phyloP scores from a whole-genome alignment of 2,113 vertebrate genomes.

The Nibea albiflora region DNA sequence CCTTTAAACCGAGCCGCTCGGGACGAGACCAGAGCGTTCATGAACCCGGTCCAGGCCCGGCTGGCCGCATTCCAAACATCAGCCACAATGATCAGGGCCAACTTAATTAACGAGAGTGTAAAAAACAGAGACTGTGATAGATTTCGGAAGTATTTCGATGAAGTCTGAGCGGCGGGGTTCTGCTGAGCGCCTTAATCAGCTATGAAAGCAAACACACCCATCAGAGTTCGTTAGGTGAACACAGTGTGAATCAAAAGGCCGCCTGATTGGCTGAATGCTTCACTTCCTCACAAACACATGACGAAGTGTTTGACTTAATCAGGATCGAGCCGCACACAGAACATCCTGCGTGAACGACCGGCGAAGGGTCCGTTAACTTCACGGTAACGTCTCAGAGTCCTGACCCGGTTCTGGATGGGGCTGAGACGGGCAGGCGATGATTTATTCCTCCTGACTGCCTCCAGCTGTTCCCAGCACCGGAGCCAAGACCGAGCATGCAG shows the following conservation, averaged over 20 bases:
- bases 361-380: constrained; percentile 16
- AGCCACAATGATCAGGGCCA: constrained; percentile 77
- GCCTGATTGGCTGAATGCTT: constrained; percentile 77
- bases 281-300: constrained; percentile 68
- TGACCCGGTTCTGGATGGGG: constrained; percentile 53
- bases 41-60: constrained; percentile 52
- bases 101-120: constrained; percentile 75
- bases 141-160: constrained; percentile 80
- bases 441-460: constrained; percentile 84
- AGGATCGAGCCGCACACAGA: not conserved
- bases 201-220: constrained; percentile 84
- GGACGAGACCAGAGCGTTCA: constrained; percentile 62
- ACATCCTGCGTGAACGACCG: not conserved
- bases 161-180: constrained; percentile 76
- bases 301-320: constrained; percentile 42
- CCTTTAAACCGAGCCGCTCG: constrained; percentile 44
- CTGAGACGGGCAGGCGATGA: constrained; percentile 69
- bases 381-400: constrained; percentile 32
- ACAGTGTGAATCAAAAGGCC: constrained; percentile 76
- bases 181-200: constrained; percentile 81
- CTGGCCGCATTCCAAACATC: constrained; percentile 60
- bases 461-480: constrained; percentile 81
- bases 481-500: constrained; percentile 80
- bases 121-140: constrained; percentile 73
- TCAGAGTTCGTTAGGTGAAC: constrained; percentile 81